phyloP scores from a whole-genome alignment of 2,113 vertebrate species.

The Grus americana region DNA sequence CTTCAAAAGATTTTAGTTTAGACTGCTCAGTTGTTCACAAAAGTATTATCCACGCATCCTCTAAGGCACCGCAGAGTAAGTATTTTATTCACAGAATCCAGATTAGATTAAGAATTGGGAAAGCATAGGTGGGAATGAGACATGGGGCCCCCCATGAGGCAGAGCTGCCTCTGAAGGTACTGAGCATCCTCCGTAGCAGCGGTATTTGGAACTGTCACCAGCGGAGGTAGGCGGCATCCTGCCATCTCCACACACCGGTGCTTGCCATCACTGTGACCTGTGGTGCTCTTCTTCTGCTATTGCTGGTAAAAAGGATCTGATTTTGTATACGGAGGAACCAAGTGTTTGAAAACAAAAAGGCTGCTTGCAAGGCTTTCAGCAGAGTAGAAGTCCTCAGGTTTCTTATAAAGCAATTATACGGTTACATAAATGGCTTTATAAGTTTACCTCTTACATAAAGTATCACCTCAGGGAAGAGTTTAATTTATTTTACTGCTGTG shows the following conservation, averaged over 20 bases:
- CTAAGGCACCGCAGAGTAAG: not conserved
- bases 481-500: not conserved
- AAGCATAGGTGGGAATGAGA: not conserved
- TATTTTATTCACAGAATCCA: not conserved
- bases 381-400: not conserved
- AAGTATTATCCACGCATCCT: not conserved
- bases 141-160: rapidly evolving
- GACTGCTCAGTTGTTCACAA: not conserved
- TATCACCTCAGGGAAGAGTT: not conserved
- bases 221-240: not conserved
- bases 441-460: conserved; percentile 31
- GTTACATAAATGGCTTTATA: not conserved
- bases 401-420: conserved; percentile 1
- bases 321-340: not conserved
- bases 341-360: not conserved
- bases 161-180: not conserved
- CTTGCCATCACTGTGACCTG: not conserved
- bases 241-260: not conserved
- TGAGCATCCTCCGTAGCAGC: not conserved
- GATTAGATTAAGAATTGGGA: not conserved
- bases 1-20: not conserved
- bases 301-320: not conserved
- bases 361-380: not conserved
- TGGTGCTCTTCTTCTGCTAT: not conserved
- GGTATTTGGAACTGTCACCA: not conserved